Evolutionary conservation across 2,113 vertebrate species (phyloP).

Genomic region (Megaleporinus macrocephalus): DNA sequence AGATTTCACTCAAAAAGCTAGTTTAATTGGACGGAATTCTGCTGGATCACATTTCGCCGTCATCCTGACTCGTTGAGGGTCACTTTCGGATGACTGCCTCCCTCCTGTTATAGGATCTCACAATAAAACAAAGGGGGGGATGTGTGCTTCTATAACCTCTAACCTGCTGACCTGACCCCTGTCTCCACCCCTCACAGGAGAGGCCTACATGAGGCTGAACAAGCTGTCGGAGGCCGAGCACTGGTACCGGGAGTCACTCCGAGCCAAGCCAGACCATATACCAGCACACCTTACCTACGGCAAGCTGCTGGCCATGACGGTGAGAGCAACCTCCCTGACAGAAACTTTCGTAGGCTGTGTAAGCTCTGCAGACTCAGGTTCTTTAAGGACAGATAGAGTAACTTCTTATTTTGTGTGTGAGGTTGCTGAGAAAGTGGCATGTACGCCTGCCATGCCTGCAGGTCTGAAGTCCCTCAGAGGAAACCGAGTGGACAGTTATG

Average conservation of each 20-base stretch:
- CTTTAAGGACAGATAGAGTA: background rate
- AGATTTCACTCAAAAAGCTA: slow-evolving; percentile 1
- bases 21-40: background rate
- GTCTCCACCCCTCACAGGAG: slow-evolving; percentile 78
- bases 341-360: background rate
- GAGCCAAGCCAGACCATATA: slow-evolving; percentile 94
- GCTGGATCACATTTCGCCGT: slow-evolving; percentile 39
- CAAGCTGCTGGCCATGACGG: slow-evolving; percentile 91
- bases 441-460: background rate
- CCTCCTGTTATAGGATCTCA: slow-evolving; percentile 31
- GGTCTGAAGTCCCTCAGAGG: slow-evolving; percentile 14
- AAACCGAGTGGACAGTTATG: slow-evolving; percentile 34
- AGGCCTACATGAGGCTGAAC: slow-evolving; percentile 93
- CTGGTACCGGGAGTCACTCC: slow-evolving; percentile 93
- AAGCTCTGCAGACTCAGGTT: background rate
- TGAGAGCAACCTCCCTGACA: slow-evolving; percentile 69
- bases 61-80: slow-evolving; percentile 18
- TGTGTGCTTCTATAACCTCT: slow-evolving; percentile 63
- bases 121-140: slow-evolving; percentile 53
- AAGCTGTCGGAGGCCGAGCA: slow-evolving; percentile 89
- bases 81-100: slow-evolving; percentile 42
- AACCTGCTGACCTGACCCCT: slow-evolving; percentile 57
- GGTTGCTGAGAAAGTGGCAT: background rate
- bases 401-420: background rate
- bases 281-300: slow-evolving; percentile 97